phyloP scores from a whole-genome alignment of 2,888 invertebrate species.

The Trichopria drosophilae region DNA sequence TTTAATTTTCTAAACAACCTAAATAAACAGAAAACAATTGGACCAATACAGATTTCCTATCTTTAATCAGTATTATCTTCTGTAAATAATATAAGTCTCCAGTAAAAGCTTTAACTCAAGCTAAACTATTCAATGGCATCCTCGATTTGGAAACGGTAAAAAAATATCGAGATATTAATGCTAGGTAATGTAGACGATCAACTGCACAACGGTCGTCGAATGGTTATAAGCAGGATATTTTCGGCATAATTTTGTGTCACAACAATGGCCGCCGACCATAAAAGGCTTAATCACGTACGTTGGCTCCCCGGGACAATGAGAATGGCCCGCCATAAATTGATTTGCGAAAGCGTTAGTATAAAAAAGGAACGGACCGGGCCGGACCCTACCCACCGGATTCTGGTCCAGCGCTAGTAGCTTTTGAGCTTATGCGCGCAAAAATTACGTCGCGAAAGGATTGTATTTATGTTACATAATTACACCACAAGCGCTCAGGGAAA shows the following conservation, averaged over 20 bases:
- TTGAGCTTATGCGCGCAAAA: conserved; percentile 55
- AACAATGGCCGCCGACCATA: conserved; percentile 52
- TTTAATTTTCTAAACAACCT: too few relatives aligned
- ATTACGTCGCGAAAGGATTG: conserved; percentile 54
- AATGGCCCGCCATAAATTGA: conserved; percentile 56
- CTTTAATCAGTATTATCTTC: too few relatives aligned
- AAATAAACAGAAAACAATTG: too few relatives aligned
- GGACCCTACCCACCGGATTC: conserved; percentile 29
- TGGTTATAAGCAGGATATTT: conserved; percentile 50
- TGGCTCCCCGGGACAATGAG: conserved; percentile 53
- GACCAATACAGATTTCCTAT: too few relatives aligned
- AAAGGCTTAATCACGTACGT: conserved; percentile 53
- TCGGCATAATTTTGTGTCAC: conserved; percentile 54
- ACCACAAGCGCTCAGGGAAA: conserved; percentile 35
- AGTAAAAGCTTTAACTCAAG: too few relatives aligned
- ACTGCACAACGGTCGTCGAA: too few relatives aligned
- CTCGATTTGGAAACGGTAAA: too few relatives aligned
- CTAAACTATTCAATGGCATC: too few relatives aligned
- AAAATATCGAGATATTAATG: too few relatives aligned
- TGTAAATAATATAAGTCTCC: too few relatives aligned
- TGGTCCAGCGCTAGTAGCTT: conserved; percentile 49
- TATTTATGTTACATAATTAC: conserved; percentile 57
- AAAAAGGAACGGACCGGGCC: conserved; percentile 44
- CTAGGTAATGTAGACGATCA: too few relatives aligned
- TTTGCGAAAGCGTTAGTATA: conserved; percentile 50